Evolutionary conservation across 2,797 vertebrate species (phyloP).

Genomic region (Avahi laniger): DNA sequence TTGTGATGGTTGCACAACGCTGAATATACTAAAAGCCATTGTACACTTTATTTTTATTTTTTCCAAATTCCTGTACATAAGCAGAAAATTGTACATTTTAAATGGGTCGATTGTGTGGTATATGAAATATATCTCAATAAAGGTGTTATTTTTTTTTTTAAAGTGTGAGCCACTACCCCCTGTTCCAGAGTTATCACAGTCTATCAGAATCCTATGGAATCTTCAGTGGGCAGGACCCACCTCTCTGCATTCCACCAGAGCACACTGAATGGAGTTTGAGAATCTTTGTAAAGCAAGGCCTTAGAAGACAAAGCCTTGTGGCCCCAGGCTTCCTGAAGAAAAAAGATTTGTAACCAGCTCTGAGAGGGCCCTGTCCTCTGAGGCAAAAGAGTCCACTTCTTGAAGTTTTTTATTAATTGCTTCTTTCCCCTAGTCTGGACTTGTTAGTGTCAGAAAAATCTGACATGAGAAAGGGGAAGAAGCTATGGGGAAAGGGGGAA

Average conservation of each 20-base stretch:
- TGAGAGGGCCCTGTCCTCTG: background rate
- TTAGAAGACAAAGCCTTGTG: background rate
- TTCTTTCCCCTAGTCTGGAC: background rate
- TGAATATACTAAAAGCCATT: background rate
- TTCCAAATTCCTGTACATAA: too few species aligned
- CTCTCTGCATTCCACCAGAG: background rate
- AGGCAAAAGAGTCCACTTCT: background rate
- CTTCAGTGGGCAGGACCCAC: background rate
- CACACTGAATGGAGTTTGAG: background rate
- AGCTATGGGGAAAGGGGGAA: background rate
- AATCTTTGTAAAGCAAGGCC: background rate
- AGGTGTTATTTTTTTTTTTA: background rate
- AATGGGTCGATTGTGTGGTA: background rate
- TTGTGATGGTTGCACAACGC: background rate
- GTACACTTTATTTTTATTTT: too few species aligned
- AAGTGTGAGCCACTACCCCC: background rate
- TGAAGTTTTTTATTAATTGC: slow-evolving; percentile 2
- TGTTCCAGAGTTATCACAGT: background rate
- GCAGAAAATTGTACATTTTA: background rate
- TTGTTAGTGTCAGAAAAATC: background rate
- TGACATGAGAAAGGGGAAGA: slow-evolving; percentile 58
- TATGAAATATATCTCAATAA: background rate
- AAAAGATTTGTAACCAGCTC: background rate
- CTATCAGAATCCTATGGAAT: background rate
- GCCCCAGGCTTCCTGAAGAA: slow-evolving; percentile 25